Evolutionary conservation across 37 sponge, comb jelly and placozoan genomes (phyloP).

Genomic region (Beroe forskalii): DNA sequence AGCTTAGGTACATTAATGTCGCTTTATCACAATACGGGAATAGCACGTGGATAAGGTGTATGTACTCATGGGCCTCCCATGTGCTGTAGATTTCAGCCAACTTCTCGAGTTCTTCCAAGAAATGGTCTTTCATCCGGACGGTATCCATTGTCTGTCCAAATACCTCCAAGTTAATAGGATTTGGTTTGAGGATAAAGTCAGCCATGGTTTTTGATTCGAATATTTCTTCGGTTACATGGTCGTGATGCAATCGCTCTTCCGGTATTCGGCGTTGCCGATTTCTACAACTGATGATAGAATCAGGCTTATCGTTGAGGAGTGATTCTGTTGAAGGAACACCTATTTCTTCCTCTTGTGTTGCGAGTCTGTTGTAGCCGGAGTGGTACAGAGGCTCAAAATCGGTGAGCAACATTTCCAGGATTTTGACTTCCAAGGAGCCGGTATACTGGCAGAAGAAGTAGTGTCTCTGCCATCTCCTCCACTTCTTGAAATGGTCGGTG

Average conservation of each 20-base stretch:
- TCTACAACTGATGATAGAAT: not conserved
- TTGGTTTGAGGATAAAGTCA: conserved; percentile 23
- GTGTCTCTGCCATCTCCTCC: conserved; percentile 33
- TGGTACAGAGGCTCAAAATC: conserved; percentile 60
- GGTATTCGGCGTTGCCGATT: conserved; percentile 2
- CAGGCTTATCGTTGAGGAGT: not conserved
- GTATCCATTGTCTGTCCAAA: not conserved
- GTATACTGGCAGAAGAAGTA: conserved; percentile 63
- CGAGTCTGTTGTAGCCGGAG: not conserved
- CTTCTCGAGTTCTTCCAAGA: not conserved
- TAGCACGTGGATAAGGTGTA: conserved; percentile 18
- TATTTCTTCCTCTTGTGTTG: not conserved
- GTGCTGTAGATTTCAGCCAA: not conserved
- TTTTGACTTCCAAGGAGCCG: not conserved
- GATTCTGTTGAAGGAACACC: not conserved
- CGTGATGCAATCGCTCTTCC: conserved; percentile 17
- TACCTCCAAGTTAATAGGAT: conserved; percentile 39
- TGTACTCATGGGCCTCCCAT: conserved; percentile 40
- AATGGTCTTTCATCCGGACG: not conserved
- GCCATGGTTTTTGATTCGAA: conserved; percentile 32
- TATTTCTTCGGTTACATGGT: conserved; percentile 17
- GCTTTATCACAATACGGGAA: conserved; percentile 47
- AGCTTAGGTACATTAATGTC: conserved; percentile 23
- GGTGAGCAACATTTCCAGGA: conserved; percentile 46
- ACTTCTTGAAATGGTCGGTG: conserved; percentile 46